Evolutionary conservation across 2,113 vertebrate species (phyloP), one percentile per base, ranked within the genome.

Genomic region (Cyprinodon variegatus): DNA sequence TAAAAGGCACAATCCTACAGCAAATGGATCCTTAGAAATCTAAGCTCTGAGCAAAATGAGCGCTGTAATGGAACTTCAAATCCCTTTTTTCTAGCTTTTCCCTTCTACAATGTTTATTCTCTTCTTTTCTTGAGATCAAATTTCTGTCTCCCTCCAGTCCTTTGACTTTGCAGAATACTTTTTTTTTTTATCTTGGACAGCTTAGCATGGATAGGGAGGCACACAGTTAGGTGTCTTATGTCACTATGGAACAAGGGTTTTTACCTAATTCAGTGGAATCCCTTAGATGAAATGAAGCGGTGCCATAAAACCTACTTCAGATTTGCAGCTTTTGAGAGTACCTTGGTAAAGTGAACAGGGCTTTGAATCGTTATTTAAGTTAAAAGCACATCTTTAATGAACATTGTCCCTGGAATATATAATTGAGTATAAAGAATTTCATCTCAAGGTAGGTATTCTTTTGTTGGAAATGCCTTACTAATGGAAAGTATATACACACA

Each of bases 51-150:
- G 65, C 75, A 72, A 29, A 84, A 73, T 83, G 85, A 89, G 65
- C 43, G 70, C 66, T 72, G 75, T 73, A 83, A 87, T 87, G 14
- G 68, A 53, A 20, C 73, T 78, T 72, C 74, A 80, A 67, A 81
- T 29, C 29, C 29, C 29, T 68, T 65, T 78, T 17, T 69, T 76
- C 70, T 89, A 87, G 90, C 86, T 83, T 90, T 92, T 92, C 87
- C 83, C 83, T 86, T 88, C 76, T 86, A 78, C 68, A 91, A 76
- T 74, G 15, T 88, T 91, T 81, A 86, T 76, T 73, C 77, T 82
- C 82, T 85, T 45, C 77, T 78, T 70, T 59, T 73, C 70, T 76
- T 77, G 72, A 86, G 84, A 90, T 85, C 83, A 86, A 84, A 88
- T 84, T 74, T 86, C 82, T 79, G 78, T 77, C 78, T 68, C 59